phyloP scores from a whole-genome alignment of 1,140 invertebrate species.

The Drosophila littoralis region DNA sequence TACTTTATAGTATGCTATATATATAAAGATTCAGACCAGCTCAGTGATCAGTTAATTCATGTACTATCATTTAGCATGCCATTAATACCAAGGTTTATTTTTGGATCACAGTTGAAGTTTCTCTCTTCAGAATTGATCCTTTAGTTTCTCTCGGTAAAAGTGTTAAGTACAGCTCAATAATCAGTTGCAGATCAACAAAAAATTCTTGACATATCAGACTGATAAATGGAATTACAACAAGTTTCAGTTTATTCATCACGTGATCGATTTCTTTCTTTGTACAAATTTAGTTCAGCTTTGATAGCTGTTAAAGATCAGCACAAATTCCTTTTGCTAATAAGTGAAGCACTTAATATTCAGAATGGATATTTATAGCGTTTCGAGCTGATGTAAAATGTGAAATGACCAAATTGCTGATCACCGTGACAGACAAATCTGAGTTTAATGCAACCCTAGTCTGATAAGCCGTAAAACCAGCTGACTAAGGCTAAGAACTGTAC shows the following conservation, averaged over 20 bases:
- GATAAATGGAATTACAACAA: neutral
- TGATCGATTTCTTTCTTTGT: constrained; percentile 7
- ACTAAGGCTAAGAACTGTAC: constrained; percentile 64
- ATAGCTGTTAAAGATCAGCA: constrained; percentile 9
- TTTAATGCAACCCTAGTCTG: constrained; percentile 34
- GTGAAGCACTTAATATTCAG: constrained; percentile 31
- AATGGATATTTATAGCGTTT: constrained; percentile 4
- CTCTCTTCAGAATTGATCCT: neutral
- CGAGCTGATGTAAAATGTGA: constrained; percentile 8
- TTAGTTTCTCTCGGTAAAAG: neutral
- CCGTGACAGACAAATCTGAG: constrained; percentile 43
- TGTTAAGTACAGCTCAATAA: neutral
- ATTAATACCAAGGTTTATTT: neutral
- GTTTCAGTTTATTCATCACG: neutral
- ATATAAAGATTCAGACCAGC: neutral
- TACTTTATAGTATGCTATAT: no score
- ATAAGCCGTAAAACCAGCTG: constrained; percentile 64
- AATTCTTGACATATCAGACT: neutral
- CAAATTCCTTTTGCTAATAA: constrained; percentile 23
- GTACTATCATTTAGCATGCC: neutral
- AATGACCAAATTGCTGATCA: constrained; percentile 42
- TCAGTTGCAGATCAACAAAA: neutral
- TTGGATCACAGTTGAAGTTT: neutral
- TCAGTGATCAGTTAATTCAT: neutral
- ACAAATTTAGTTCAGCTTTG: neutral